Percentiles rank a stretch among this genome's conserved stretches.
Evolutionary conservation across 2,113 vertebrate species (phyloP).

Genomic region (Nannospalax galili): DNA sequence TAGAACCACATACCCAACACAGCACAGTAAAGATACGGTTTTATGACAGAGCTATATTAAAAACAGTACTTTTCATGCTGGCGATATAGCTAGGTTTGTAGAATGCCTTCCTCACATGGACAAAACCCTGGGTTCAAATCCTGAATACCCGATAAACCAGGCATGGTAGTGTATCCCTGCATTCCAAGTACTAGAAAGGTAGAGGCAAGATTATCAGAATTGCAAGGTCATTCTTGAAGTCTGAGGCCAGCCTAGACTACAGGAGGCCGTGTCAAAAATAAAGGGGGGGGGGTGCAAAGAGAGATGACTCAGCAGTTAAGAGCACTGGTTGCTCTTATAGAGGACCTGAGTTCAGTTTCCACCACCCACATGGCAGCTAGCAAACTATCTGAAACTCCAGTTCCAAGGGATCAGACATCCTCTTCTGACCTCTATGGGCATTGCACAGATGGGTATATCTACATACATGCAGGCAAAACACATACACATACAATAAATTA

Average conservation of each 20-base stretch:
- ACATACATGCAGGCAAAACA: too few species aligned
- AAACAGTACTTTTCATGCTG: not conserved
- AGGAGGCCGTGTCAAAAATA: not conserved
- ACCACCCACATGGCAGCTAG: too few species aligned
- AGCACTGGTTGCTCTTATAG: too few species aligned
- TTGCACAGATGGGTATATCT: too few species aligned
- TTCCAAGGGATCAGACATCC: too few species aligned
- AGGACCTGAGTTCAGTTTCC: too few species aligned
- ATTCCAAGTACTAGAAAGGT: not conserved
- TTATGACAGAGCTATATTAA: not conserved
- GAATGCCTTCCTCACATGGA: not conserved
- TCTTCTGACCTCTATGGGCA: too few species aligned
- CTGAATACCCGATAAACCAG: not conserved
- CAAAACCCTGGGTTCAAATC: not conserved
- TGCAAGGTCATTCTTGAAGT: not conserved
- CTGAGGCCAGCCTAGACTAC: not conserved
- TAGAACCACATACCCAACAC: not conserved
- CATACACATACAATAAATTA: too few species aligned
- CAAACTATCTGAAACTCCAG: too few species aligned
- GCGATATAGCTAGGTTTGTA: not conserved
- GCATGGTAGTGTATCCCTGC: too few species aligned
- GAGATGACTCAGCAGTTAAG: not conserved
- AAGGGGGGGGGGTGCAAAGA: too few species aligned
- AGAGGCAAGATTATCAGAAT: too few species aligned
- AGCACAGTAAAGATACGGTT: not conserved